A percentile compares a stretch with the other conserved stretches of the same genome.
phyloP scores from a whole-genome alignment of 1,140 invertebrate genomes.

The Drepana arcuata region DNA sequence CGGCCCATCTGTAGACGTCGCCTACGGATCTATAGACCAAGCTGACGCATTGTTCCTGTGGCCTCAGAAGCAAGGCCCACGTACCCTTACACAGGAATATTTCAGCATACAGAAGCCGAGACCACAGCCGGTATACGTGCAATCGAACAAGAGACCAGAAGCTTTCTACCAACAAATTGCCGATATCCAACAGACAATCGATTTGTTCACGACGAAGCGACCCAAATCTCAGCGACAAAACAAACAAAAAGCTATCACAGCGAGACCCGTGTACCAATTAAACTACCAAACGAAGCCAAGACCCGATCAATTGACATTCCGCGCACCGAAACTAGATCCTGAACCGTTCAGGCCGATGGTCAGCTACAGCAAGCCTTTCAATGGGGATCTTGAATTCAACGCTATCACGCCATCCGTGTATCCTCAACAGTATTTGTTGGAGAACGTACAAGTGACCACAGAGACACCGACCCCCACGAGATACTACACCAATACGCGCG shows the following conservation, averaged over 20 bases:
- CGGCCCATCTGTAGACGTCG: constrained; percentile 48
- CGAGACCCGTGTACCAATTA: constrained; percentile 62
- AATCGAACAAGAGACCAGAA: constrained; percentile 52
- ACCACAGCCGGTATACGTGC: constrained; percentile 42
- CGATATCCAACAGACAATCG: constrained; percentile 70
- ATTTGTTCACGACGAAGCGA: constrained; percentile 66
- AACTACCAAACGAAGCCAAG: constrained; percentile 55
- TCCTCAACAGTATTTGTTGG: constrained; percentile 54
- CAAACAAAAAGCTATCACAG: constrained; percentile 50
- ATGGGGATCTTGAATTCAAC: constrained; percentile 70
- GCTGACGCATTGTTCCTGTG: constrained; percentile 57
- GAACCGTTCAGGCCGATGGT: constrained; percentile 76
- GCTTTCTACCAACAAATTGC: constrained; percentile 71
- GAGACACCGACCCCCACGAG: constrained; percentile 56
- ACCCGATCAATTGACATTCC: constrained; percentile 56
- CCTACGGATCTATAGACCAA: constrained; percentile 62
- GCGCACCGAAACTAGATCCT: constrained; percentile 70
- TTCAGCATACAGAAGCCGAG: constrained; percentile 65
- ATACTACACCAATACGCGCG: constrained; percentile 57
- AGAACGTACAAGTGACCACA: constrained; percentile 56
- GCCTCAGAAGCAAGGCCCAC: constrained; percentile 68
- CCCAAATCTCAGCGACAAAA: constrained; percentile 60
- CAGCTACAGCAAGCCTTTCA: constrained; percentile 75
- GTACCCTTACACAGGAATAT: constrained; percentile 66
- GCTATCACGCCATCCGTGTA: constrained; percentile 58